Conservation (phyloP, 2,113 vertebrate species). For the Takifugu flavidus region DNA sequence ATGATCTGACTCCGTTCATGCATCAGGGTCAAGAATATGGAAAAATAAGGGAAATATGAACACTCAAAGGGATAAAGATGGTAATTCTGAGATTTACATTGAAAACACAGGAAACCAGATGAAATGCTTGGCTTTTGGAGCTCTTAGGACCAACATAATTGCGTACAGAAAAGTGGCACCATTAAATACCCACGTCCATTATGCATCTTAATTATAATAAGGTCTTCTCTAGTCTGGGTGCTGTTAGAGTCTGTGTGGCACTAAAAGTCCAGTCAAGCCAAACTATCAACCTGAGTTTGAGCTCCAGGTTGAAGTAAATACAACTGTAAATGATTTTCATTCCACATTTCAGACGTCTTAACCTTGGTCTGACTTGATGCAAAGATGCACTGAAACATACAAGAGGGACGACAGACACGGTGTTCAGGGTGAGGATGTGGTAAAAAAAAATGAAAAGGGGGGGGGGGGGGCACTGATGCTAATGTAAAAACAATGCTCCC, state of each 20-base stretch:
- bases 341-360: background rate
- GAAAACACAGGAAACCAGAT: slow-evolving; percentile 28
- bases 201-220: background rate
- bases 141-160: slow-evolving; percentile 22
- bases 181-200: slow-evolving; percentile 1
- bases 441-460: slow-evolving; percentile 45
- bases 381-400: slow-evolving; percentile 16
- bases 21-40: slow-evolving; percentile 3
- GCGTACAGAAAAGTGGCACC: slow-evolving; percentile 16
- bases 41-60: slow-evolving; percentile 42
- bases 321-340: background rate
- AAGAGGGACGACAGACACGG: slow-evolving; percentile 24
- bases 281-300: slow-evolving; percentile 4
- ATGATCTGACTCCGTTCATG: slow-evolving; percentile 32
- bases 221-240: background rate
- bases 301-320: background rate
- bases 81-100: slow-evolving; percentile 59
- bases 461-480: slow-evolving; percentile 29
- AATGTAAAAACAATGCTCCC: slow-evolving; percentile 33
- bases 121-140: slow-evolving; percentile 34
- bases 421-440: slow-evolving; percentile 42
- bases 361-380: background rate
- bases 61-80: slow-evolving; percentile 50
- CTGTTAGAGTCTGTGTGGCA: background rate
- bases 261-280: slow-evolving; percentile 10